Percentiles rank a stretch among this genome's conserved stretches.
phyloP scores from a whole-genome alignment of 1,140 invertebrate species.

The Macrobrachium rosenbergii region DNA sequence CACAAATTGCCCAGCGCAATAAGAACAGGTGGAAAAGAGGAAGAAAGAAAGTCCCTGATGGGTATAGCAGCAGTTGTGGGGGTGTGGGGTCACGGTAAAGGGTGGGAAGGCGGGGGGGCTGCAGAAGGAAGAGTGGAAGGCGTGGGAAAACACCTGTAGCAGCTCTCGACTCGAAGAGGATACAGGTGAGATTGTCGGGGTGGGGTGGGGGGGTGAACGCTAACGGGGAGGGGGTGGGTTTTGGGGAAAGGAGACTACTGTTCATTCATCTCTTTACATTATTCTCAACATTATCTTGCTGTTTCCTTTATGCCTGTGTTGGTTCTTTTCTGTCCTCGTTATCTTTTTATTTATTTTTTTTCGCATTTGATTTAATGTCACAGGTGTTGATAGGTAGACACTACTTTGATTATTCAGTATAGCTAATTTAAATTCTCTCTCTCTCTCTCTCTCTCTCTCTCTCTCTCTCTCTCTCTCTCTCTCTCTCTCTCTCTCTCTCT shows the following conservation, averaged over 20 bases:
- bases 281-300: too few species aligned
- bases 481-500: slow-evolving; percentile 24
- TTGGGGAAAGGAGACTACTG: not conserved
- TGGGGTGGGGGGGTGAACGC: not conserved
- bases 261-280: not conserved
- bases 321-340: not conserved
- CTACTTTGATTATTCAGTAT: not conserved
- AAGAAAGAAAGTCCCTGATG: not conserved
- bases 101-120: not conserved
- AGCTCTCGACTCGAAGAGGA: not conserved
- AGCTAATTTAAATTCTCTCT: not conserved
- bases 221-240: too few species aligned
- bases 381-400: not conserved
- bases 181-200: slow-evolving; percentile 9
- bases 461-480: slow-evolving; percentile 33
- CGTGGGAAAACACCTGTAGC: not conserved
- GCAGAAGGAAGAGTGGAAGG: not conserved
- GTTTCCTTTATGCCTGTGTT: not conserved
- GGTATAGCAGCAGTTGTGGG: not conserved
- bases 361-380: not conserved
- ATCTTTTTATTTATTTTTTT: not conserved
- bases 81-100: not conserved
- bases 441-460: slow-evolving; percentile 34
- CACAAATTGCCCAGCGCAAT: not conserved
- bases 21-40: slow-evolving; percentile 13